phyloP scores from a whole-genome alignment of 1,140 invertebrate species.

The Physella acuta region DNA sequence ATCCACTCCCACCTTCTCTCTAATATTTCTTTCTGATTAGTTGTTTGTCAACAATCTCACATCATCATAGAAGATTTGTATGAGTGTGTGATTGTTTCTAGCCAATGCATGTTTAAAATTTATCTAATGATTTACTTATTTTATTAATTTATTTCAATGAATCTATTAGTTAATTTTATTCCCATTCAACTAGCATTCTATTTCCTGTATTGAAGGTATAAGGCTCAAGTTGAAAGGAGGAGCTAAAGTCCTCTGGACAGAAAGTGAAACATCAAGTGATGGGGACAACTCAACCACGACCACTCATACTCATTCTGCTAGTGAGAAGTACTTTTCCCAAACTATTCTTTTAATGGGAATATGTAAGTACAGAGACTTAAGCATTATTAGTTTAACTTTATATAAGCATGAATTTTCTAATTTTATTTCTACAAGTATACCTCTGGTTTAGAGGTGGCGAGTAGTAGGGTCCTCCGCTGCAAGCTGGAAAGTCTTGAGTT shows the following conservation, averaged over 20 bases:
- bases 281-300: conserved; percentile 36
- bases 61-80: no score
- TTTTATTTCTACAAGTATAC: background rate
- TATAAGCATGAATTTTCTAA: background rate
- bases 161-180: background rate
- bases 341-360: conserved; percentile 39
- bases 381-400: background rate
- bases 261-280: conserved; percentile 35
- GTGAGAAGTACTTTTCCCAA: conserved; percentile 43
- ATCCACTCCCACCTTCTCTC: background rate
- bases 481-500: background rate
- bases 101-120: background rate
- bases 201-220: no score
- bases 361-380: conserved; percentile 33
- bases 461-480: background rate
- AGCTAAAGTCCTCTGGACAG: conserved; percentile 47
- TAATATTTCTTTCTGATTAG: background rate
- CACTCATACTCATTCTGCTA: conserved; percentile 36
- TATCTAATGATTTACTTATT: background rate
- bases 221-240: conserved; percentile 37
- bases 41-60: no score
- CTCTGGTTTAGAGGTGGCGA: background rate
- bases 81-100: no score
- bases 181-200: conserved; percentile 11
- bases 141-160: background rate